phyloP scores from a whole-genome alignment of 23 tunicate genomes.

The Halocynthia roretzi region DNA sequence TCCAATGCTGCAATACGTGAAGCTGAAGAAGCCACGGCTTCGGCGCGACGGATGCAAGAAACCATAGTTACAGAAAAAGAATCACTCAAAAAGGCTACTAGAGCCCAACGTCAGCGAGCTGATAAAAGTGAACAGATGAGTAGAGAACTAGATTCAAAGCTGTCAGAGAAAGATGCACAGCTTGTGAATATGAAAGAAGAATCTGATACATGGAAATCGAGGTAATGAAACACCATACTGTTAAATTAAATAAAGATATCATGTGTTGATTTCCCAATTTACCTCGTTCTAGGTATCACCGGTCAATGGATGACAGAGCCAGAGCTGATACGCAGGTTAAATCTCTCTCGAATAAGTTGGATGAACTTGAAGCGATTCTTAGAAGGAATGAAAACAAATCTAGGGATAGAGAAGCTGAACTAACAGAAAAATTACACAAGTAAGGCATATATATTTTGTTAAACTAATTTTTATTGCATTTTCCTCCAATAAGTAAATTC shows the following conservation, averaged over 20 bases:
- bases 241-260: background rate
- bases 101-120: slow-evolving; percentile 56
- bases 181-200: slow-evolving; percentile 59
- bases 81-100: slow-evolving; percentile 54
- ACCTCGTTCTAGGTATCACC: slow-evolving; percentile 45
- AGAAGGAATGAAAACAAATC: slow-evolving; percentile 47
- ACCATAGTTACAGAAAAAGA: slow-evolving; percentile 60
- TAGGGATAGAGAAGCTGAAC: slow-evolving; percentile 46
- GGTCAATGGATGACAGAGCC: slow-evolving; percentile 57
- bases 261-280: background rate
- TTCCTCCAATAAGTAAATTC: background rate
- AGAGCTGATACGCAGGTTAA: slow-evolving; percentile 60
- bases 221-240: slow-evolving; percentile 12
- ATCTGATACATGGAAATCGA: slow-evolving; percentile 80
- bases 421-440: slow-evolving; percentile 56
- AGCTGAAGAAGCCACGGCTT: slow-evolving; percentile 49
- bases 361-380: slow-evolving; percentile 43
- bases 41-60: slow-evolving; percentile 49
- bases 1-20: slow-evolving; percentile 33
- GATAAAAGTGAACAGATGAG: slow-evolving; percentile 57
- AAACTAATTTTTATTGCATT: background rate
- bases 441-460: background rate
- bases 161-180: slow-evolving; percentile 51
- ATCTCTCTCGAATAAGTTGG: slow-evolving; percentile 46
- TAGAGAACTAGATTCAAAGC: slow-evolving; percentile 31